Evolutionary conservation across 2,888 invertebrate species (phyloP).

Genomic region (Sarcophaga carnaria): DNA sequence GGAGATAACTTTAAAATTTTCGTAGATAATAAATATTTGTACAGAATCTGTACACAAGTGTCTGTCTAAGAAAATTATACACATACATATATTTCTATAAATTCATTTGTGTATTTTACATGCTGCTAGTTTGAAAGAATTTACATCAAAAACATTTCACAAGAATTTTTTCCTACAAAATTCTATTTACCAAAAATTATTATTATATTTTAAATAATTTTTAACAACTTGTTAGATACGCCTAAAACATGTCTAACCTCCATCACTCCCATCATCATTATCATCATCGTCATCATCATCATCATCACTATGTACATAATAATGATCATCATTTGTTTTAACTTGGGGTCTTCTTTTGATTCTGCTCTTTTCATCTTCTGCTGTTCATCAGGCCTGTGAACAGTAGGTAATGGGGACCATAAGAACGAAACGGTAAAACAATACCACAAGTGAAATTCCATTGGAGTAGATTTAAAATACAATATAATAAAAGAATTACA

Average conservation of each 20-base stretch:
- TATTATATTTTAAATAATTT: slow-evolving; percentile 65
- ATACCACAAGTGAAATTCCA: slow-evolving; percentile 69
- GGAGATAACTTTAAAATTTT: slow-evolving; percentile 8
- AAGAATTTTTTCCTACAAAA: slow-evolving; percentile 55
- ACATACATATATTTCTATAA: slow-evolving; percentile 2
- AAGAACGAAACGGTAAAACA: slow-evolving; percentile 58
- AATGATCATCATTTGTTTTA: too few relatives aligned
- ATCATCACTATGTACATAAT: too few relatives aligned
- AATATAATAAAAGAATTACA: slow-evolving; percentile 41
- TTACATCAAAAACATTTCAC: slow-evolving; percentile 63
- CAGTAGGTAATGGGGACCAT: neutral
- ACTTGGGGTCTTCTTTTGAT: too few relatives aligned
- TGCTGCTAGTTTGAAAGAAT: slow-evolving; percentile 58
- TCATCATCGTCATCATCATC: neutral
- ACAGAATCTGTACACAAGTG: neutral
- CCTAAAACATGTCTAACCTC: slow-evolving; percentile 56
- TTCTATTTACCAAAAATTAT: slow-evolving; percentile 67
- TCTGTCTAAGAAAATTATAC: too few relatives aligned
- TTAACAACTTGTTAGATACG: slow-evolving; percentile 65
- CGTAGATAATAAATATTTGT: neutral
- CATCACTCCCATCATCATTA: slow-evolving; percentile 36
- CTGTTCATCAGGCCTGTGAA: neutral
- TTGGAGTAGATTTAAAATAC: slow-evolving; percentile 63
- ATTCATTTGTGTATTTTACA: slow-evolving; percentile 43
- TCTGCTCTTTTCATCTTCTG: too few relatives aligned